Conservation (phyloP, 2,113 vertebrate genomes). For the Oceanites oceanicus region DNA sequence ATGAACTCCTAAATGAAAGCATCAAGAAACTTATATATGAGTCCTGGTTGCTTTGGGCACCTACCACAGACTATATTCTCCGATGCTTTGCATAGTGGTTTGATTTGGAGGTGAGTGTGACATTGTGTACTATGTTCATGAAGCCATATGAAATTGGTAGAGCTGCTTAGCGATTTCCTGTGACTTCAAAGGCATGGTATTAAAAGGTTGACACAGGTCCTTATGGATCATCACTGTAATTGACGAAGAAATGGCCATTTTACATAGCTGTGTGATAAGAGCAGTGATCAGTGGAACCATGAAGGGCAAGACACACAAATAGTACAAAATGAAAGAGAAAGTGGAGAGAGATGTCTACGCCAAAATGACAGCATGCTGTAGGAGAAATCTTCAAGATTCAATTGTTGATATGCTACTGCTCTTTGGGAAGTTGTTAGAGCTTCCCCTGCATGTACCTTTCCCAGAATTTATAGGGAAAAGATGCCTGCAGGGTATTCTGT, state of each 20-base stretch:
- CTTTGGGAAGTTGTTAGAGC: background rate
- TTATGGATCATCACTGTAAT: background rate
- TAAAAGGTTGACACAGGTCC: background rate
- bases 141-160: background rate
- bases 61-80: background rate
- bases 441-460: background rate
- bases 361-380: background rate
- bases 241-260: background rate
- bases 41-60: background rate
- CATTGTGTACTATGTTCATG: background rate
- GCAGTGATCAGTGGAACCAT: background rate
- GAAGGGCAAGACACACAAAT: background rate
- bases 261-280: background rate
- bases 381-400: background rate
- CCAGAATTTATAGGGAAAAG: background rate
- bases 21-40: accelerated
- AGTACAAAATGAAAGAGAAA: background rate
- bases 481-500: background rate
- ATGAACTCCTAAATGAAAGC: background rate
- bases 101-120: background rate
- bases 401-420: background rate
- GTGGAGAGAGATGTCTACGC: background rate
- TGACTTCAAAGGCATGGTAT: background rate
- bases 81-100: background rate
- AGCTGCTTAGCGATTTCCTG: background rate